Percentiles rank a stretch among this genome's conserved stretches.
phyloP scores from a whole-genome alignment of 2,888 invertebrate genomes.

The Lottia gigantea region DNA sequence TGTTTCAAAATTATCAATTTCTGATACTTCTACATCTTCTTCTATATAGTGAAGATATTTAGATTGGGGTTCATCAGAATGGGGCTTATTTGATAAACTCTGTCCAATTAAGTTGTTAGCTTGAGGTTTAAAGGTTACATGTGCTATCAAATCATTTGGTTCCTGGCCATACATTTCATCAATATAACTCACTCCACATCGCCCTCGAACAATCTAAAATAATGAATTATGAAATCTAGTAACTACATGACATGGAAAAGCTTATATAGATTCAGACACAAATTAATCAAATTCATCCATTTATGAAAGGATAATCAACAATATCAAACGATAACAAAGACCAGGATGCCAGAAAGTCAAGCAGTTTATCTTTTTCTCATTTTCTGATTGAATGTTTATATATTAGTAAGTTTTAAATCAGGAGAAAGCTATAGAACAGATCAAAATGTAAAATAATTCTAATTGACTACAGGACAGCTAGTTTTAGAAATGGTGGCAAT shows the following conservation, averaged over 20 bases:
- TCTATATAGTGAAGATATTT: slow-evolving; percentile 72
- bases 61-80: no score
- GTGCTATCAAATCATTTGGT: slow-evolving; percentile 9
- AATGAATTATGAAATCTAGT: no score
- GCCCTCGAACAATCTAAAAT: slow-evolving; percentile 72
- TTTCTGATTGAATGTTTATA: no score
- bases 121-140: neutral
- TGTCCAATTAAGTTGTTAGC: neutral
- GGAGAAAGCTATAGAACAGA: neutral
- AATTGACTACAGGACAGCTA: neutral
- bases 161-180: slow-evolving; percentile 41
- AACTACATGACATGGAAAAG: no score
- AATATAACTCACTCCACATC: slow-evolving; percentile 77
- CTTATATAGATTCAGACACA: no score
- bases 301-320: no score
- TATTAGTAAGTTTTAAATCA: no score
- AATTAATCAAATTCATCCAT: no score
- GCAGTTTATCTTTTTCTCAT: no score
- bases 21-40: slow-evolving; percentile 83
- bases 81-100: no score
- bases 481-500: neutral
- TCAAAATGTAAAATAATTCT: neutral
- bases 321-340: no score
- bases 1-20: slow-evolving; percentile 79
- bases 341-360: no score